Conservation (phyloP, 1,140 invertebrate species). For the Lerema accius region DNA sequence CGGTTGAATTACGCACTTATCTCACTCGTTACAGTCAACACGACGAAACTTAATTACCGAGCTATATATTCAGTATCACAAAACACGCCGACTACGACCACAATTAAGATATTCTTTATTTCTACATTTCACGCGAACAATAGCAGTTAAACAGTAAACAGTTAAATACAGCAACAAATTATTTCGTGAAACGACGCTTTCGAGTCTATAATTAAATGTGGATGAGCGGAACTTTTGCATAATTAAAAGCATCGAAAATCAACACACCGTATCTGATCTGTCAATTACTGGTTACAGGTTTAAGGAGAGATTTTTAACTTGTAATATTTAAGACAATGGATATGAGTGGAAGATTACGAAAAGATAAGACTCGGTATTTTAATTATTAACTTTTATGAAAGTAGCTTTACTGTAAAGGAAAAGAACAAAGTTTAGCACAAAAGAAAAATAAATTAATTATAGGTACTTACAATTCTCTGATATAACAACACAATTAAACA, state of each 20-base stretch:
- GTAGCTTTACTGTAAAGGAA: not conserved
- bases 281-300: constrained; percentile 31
- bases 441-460: too few relatives aligned
- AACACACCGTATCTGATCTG: constrained; percentile 32
- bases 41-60: constrained; percentile 43
- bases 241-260: constrained; percentile 32
- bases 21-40: constrained; percentile 64
- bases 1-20: constrained; percentile 52
- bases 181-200: constrained; percentile 46
- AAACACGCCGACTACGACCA: constrained; percentile 63
- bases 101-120: constrained; percentile 79
- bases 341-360: not conserved
- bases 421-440: too few relatives aligned
- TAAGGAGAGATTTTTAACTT: constrained; percentile 17
- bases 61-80: constrained; percentile 62
- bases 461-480: too few relatives aligned
- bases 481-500: too few relatives aligned
- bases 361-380: not conserved
- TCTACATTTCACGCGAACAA: constrained; percentile 65
- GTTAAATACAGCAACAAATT: too few relatives aligned
- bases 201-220: constrained; percentile 48
- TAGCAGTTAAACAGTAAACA: constrained; percentile 45
- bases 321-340: not conserved
- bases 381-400: not conserved
- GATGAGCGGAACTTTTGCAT: constrained; percentile 42